A percentile compares a stretch with the other conserved stretches of the same genome.
Evolutionary conservation across 2,113 vertebrate species (phyloP).

Genomic region (Malaclemys terrapin): DNA sequence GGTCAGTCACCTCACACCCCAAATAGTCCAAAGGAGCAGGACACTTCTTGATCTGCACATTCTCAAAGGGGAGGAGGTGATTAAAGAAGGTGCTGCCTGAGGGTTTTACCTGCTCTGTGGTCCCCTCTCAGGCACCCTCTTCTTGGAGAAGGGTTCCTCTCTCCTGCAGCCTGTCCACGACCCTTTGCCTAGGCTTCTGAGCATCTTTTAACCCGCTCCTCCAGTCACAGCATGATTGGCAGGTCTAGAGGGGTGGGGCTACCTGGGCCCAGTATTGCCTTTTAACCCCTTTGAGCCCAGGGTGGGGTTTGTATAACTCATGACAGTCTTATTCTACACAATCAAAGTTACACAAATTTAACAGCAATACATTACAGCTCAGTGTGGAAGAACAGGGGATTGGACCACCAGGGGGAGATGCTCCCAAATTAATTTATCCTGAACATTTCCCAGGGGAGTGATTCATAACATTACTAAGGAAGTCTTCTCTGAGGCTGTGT

Average conservation of each 20-base stretch:
- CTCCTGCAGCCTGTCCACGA: too few relatives aligned
- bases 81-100: background rate
- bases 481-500: background rate
- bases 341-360: background rate
- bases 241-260: too few relatives aligned
- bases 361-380: background rate
- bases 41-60: background rate
- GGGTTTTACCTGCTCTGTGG: background rate
- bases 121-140: too few relatives aligned
- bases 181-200: too few relatives aligned
- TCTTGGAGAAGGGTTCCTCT: too few relatives aligned
- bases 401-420: background rate
- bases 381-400: background rate
- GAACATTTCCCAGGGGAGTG: background rate
- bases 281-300: too few relatives aligned
- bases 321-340: background rate
- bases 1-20: background rate
- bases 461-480: fast-evolving
- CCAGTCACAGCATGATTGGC: too few relatives aligned
- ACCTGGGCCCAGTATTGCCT: too few relatives aligned
- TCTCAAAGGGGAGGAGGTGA: background rate
- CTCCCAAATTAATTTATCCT: background rate
- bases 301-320: too few relatives aligned
- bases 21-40: background rate
- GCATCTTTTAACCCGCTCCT: too few relatives aligned